Base-by-base conservation (phyloP, 1,140 invertebrate species). In the Lamellibrachia luymesi region DNA sequence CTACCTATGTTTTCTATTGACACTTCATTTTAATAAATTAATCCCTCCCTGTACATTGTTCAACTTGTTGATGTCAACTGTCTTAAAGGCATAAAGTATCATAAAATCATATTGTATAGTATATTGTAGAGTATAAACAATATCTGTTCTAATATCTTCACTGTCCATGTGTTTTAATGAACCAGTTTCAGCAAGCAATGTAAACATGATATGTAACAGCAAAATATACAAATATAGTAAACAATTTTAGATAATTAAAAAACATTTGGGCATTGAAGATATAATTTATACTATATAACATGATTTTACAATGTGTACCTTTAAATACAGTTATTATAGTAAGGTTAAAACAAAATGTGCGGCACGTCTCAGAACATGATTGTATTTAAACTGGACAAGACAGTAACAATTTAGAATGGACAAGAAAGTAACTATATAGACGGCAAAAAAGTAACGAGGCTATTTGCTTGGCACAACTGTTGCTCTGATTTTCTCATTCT, bases 1-100 rank as follows among this genome's bases (percentile, higher is more conserved):
- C 64, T 80, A 80, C 13, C 64, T 56, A n/a, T n/a, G 52, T 56
- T 56, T 80, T 80, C 1, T 80, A 80, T 80, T 22, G 17, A 80
- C 64, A 80, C 64, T 80, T 80, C 64, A 80, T 80, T 80, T 80
- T 80, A 80, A 80, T 80, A 80, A 80, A 80, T 80, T 10, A 80
- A 17, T 80, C 64, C 64, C 64, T 80, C 64, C 64, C 64, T 22
- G 64, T 80, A 80, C 25, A 13, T 13, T 56, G 64, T 80, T 80
- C 64, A 10, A 80, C 2, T 80, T 80, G 64, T 10, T 6, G 5
- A 17, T 80, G 64, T 80, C 52, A 56, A 56, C 52, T 56, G 52
- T 80, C 25, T 80, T 22, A 17, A 80, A 80, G 64, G 64, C 25
- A 80, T 22, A 2, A 4, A 13, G 52, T 56, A 80, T 80, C 64